Conservation (phyloP, 2,113 vertebrate genomes). For the Spermophilus dauricus region DNA sequence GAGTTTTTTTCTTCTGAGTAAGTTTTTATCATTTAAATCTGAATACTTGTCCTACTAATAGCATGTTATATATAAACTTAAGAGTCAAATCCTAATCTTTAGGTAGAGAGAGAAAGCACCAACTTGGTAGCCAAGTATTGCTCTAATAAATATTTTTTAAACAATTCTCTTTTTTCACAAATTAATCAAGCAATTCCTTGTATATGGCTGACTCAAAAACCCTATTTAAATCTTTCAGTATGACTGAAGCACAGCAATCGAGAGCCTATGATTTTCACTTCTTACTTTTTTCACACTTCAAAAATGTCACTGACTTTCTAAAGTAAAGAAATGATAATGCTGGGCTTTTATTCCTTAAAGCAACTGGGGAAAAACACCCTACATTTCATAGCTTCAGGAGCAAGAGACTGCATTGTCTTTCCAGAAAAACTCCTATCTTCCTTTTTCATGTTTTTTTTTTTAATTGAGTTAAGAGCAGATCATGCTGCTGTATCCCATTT, state of each 20-base stretch:
- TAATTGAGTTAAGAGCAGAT: not conserved
- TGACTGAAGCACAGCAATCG: not conserved
- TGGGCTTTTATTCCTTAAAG: not conserved
- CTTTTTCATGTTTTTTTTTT: not conserved
- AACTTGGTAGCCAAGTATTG: not conserved
- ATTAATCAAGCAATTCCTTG: conserved; percentile 10
- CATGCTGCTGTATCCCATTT: not conserved
- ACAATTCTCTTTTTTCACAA: conserved; percentile 29
- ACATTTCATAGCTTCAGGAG: not conserved
- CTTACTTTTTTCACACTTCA: not conserved
- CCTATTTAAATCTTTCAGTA: not conserved
- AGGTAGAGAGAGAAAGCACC: not conserved
- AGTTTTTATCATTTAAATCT: conserved; percentile 45
- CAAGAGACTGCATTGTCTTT: not conserved
- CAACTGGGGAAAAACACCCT: not conserved
- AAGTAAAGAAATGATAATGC: not conserved
- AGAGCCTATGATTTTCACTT: not conserved
- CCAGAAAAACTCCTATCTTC: conserved; percentile 1
- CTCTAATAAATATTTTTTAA: conserved; percentile 32
- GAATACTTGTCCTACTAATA: conserved; percentile 12
- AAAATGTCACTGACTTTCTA: not conserved
- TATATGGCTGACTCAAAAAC: not conserved
- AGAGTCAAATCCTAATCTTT: conserved; percentile 16
- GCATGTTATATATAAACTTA: not conserved
- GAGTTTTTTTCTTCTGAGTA: conserved; percentile 39